Conservation (phyloP, 1,140 invertebrate genomes). For the Drosophila biarmipes region DNA sequence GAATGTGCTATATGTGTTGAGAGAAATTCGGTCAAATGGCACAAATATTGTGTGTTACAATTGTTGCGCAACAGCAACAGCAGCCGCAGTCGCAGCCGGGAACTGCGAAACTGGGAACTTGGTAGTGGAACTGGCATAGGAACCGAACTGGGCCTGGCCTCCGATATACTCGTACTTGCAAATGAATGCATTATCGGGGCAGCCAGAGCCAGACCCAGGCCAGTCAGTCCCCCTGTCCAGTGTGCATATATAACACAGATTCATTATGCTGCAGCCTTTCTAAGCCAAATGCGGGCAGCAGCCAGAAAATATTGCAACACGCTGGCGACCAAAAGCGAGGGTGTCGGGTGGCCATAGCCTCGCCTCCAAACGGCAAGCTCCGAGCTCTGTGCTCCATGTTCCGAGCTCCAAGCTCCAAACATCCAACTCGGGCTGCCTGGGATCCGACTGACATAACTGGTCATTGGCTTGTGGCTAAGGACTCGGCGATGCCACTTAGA, state of each 20-base stretch:
- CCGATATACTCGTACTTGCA: slow-evolving; percentile 25
- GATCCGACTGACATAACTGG: slow-evolving; percentile 77
- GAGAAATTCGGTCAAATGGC: slow-evolving; percentile 80
- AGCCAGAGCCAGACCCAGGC: too few relatives aligned
- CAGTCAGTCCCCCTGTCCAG: too few relatives aligned
- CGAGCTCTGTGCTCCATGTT: background rate
- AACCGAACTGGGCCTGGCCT: slow-evolving; percentile 21
- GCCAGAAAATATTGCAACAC: slow-evolving; percentile 78
- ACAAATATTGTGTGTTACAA: slow-evolving; percentile 78
- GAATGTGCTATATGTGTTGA: slow-evolving; percentile 50
- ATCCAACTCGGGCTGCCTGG: slow-evolving; percentile 48
- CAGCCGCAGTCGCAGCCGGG: slow-evolving; percentile 9
- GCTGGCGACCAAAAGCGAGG: slow-evolving; percentile 70
- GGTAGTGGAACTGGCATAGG: slow-evolving; percentile 17
- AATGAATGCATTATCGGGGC: slow-evolving; percentile 54
- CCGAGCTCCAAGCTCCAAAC: slow-evolving; percentile 26
- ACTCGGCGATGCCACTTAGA: slow-evolving; percentile 63
- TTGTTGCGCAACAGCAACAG: slow-evolving; percentile 70
- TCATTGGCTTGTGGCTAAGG: slow-evolving; percentile 78
- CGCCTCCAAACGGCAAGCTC: slow-evolving; percentile 2
- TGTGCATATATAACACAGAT: slow-evolving; percentile 44
- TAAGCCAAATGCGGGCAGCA: slow-evolving; percentile 77
- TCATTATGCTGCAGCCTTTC: slow-evolving; percentile 60
- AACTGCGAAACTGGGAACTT: slow-evolving; percentile 23
- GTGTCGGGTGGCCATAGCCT: slow-evolving; percentile 68